Percentiles rank a stretch among this genome's conserved stretches.
phyloP scores from a whole-genome alignment of 2,113 vertebrate genomes.

The Theropithecus gelada region DNA sequence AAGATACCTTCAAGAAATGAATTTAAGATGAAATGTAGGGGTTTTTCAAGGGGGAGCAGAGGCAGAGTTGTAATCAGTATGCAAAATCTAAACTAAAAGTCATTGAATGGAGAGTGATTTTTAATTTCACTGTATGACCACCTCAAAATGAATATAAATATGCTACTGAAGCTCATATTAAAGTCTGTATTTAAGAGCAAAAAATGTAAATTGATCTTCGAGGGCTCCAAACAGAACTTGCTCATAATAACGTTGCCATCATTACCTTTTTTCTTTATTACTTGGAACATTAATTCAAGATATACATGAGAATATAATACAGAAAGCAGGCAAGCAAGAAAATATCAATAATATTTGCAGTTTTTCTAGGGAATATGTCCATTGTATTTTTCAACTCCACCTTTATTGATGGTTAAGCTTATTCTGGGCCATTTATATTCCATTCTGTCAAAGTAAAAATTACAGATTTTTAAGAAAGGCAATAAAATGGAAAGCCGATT shows the following conservation, averaged over 20 bases:
- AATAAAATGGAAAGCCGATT: slow-evolving; percentile 13
- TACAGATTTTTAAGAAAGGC: slow-evolving; percentile 35
- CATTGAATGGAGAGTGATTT: background rate
- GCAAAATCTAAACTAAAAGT: background rate
- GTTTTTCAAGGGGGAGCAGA: background rate
- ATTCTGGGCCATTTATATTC: background rate
- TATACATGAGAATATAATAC: background rate
- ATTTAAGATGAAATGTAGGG: background rate
- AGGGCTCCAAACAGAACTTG: slow-evolving; percentile 36
- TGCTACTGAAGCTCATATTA: slow-evolving; percentile 18
- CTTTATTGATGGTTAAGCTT: slow-evolving; percentile 32
- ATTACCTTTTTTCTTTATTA: slow-evolving; percentile 47
- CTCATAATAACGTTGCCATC: background rate
- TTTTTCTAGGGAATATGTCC: slow-evolving; percentile 49
- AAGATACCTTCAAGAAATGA: background rate
- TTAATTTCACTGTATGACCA: background rate
- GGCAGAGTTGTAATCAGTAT: background rate
- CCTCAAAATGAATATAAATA: background rate
- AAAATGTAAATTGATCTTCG: slow-evolving; percentile 17
- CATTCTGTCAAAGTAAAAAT: slow-evolving; percentile 27
- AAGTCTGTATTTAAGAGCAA: slow-evolving; percentile 42
- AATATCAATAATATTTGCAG: slow-evolving; percentile 26
- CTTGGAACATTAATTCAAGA: slow-evolving; percentile 50
- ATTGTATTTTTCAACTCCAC: slow-evolving; percentile 25
- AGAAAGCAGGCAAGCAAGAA: slow-evolving; percentile 43